Base-by-base conservation (phyloP, 2,888 invertebrate species). In the Adelphocoris suturalis region DNA sequence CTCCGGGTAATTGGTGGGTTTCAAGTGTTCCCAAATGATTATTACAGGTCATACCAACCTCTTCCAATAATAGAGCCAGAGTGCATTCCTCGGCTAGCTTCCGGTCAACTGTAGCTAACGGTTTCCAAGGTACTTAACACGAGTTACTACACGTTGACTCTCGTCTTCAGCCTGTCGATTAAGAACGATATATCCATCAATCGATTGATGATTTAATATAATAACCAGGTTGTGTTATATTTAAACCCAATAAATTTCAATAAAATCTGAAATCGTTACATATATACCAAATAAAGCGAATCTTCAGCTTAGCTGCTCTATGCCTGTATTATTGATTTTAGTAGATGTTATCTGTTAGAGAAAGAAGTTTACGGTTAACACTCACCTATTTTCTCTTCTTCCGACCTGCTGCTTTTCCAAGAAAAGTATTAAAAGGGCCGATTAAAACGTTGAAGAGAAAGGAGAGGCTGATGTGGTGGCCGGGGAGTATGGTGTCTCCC, bases 21-120 rank as follows among this genome's bases (percentile, higher is more conserved):
- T 19, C 68, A 68, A 68, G 68, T 68, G 19, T n/a, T 12, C 68
- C 68, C 16, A 37, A 52, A 52, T 52, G 52, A 52, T 68, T 68
- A 68, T 68, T 68, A 68, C 68, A 68, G 68, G 68, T 68, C 68
- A 68, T 68, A 68, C 68, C 68, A 7, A 37, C 16, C 12, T 68
- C 68, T 12, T 23, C 0, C 61, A 61, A 61, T 61, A 19, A 61
- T 68, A 23, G 68, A 19, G 19, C 19, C 23, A 23, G 68, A 68
- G 68, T 23, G 68, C 27, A 68, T 68, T 68, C 68, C 68, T 68
- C 68, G 23, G 23, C 23, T n/a, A 19, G 23, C 68, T 68, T 19
- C 68, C 27, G 19, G 23, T 23, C 68, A 23, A 23, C 68, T 68
- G 19, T 19, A 68, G 12, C 23, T 68, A 68, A 68, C 68, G 23